Evolutionary conservation across 2,888 invertebrate species (phyloP), one percentile per base, ranked within the genome.

Genomic region (Drosophila recens): DNA sequence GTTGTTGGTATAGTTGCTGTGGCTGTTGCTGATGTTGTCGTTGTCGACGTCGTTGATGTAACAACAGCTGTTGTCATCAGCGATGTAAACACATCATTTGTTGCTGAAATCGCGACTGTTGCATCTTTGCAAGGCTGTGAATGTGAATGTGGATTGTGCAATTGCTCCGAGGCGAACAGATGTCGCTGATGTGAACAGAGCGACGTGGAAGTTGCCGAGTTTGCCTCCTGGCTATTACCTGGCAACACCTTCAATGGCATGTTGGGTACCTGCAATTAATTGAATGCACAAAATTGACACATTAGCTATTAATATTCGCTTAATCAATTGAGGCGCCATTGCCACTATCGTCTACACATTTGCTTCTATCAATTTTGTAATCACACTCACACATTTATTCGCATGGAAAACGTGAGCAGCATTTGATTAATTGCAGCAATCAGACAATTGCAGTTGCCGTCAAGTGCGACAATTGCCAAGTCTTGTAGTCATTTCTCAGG

Each of bases 241-340:
- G 66, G 40, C 17, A 73, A 40, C 70, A 70, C 49, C 73, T 91
- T 91, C 80, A 92, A 81, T 82, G 89, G 90, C 87, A 90, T 89
- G 82, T 92, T 93, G 90, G 92, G 93, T 91, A 93, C 92, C 92
- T 93, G 89, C 43, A 91, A 80, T 75, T 72, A 63, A 62, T 56
- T 53, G 54, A 72, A 75, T 52, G 61, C 67, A 78, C 58, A 59
- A 62, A 81, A 82, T 76, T 75, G 62, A 6, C 43, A 67, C 52
- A 73, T 74, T 74, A 64, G 45, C 49, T 59, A 76, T 72, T 68
- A 43, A 49, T 67, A 73, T 63, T 67, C 10, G 33, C 17, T 33
- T 71, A 75, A 78, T 75, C 58, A 57, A 74, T 66, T 45, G 63
- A 68, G 83, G 62, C 70, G 77, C 46, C 46, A 46, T 46, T 46